Base-by-base conservation (phyloP, 2,888 invertebrate species). In the Tetragonula carbonaria region DNA sequence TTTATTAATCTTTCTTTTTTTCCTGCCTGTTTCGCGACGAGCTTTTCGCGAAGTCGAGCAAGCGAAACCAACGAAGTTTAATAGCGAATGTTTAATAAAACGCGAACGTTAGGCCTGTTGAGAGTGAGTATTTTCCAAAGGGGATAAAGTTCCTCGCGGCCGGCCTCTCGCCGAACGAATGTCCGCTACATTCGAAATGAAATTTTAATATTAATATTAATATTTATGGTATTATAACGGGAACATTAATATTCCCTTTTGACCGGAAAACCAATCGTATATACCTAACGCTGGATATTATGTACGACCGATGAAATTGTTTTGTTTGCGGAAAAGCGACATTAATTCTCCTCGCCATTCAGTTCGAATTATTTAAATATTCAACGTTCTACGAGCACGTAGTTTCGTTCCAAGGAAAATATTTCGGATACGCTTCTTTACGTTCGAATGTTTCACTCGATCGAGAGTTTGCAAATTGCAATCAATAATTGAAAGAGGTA, bases 241-340 rank as follows among this genome's bases (percentile, higher is more conserved):
- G 13, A 51, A 23, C 74, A 71, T 80, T 80, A 82, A 82, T 80
- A 80, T 82, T 82, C 80, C 65, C 18, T 38, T 77, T 53, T 38
- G 59, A 23, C 14, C 63, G 80, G 57, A 16, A 18, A 59, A 33
- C 63, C 16, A 16, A 45, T 16, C 21, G 8, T 45, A n/a, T 45
- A n/a, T 45, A 33, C 57, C 55, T 78, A 68, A 33, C 79, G 33
- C 33, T 62, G 63, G 45, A 57, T 65, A 65, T 79, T 74, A 70
- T 74, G 38, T 74, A 51, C 65, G 70, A 38, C 53, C 57, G 80
- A 66, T 70, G 66, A 80, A 80, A 80, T 80, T 70, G 70, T 80
- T 81, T 80, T 74, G 80, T 74, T 57, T 67, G 67, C 18, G 67
- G 72, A 50, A 75, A 63, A 63, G 38, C 38, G 18, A 71, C 80